Conservation (phyloP, 2,797 vertebrate species). For the Dryobates pubescens region DNA sequence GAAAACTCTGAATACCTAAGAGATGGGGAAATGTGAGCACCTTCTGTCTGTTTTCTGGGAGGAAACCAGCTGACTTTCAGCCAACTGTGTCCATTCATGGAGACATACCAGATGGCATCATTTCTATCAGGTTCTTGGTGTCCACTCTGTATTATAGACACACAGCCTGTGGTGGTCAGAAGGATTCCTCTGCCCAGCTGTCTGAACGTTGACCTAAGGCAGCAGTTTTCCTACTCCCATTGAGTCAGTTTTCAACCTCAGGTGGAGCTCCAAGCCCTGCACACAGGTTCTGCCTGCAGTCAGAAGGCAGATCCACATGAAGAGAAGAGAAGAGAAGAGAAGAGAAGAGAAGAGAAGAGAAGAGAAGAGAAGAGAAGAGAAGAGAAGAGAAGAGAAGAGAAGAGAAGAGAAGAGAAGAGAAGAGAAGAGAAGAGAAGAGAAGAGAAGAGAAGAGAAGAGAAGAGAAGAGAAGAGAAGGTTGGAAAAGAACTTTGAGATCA, state of each 20-base stretch:
- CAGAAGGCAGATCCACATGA: not conserved
- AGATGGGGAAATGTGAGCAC: no score
- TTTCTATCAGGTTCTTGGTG: not conserved
- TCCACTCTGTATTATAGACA: not conserved
- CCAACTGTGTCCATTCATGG: not conserved
- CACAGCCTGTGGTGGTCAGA: not conserved
- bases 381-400: no score
- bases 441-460: no score
- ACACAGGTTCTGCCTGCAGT: not conserved
- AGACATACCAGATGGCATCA: not conserved
- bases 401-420: no score
- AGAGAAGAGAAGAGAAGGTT: no score
- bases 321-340: no score
- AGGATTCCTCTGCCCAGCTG: not conserved
- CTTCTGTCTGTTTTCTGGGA: no score
- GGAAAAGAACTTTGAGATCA: no score
- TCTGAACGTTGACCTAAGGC: not conserved
- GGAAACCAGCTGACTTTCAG: not conserved
- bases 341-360: no score
- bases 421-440: no score
- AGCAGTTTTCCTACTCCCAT: not conserved
- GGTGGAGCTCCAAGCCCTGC: not conserved
- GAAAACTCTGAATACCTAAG: no score
- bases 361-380: no score
- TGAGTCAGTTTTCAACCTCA: not conserved